phyloP scores from a whole-genome alignment of 2,888 invertebrate genomes.

The Protophormia terraenovae region DNA sequence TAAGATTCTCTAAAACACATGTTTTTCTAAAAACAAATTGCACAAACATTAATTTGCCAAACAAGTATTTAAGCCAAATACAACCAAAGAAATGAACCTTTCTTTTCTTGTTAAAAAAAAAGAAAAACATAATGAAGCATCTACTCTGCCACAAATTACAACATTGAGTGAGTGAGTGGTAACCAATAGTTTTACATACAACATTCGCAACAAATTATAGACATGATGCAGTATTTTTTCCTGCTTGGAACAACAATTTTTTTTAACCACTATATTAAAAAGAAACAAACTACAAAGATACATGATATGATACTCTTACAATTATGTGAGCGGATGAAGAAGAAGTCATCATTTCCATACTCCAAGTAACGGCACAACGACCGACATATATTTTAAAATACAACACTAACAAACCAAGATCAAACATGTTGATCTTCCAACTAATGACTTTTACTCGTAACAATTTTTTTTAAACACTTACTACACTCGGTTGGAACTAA shows the following conservation, averaged over 20 bases:
- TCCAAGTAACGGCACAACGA: slow-evolving; percentile 62
- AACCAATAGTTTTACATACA: background rate
- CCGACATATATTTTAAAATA: slow-evolving; percentile 62
- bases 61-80: background rate
- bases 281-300: background rate
- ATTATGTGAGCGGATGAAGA: background rate
- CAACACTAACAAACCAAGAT: slow-evolving; percentile 31
- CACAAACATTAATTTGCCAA: slow-evolving; percentile 27
- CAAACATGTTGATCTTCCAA: slow-evolving; percentile 58
- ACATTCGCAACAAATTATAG: slow-evolving; percentile 24
- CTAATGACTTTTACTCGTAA: slow-evolving; percentile 63
- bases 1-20: background rate
- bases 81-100: background rate
- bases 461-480: slow-evolving; percentile 36
- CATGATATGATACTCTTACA: background rate
- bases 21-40: slow-evolving; percentile 39
- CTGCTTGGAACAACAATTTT: background rate
- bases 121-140: background rate
- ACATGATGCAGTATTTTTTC: slow-evolving; percentile 7
- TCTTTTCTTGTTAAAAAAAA: slow-evolving; percentile 29
- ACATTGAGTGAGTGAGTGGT: too few relatives aligned
- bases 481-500: background rate
- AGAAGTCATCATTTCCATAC: slow-evolving; percentile 30
- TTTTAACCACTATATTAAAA: slow-evolving; percentile 30
- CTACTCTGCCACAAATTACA: background rate